Conservation (phyloP, 1,140 invertebrate genomes). For the Drosophila nikananu region DNA sequence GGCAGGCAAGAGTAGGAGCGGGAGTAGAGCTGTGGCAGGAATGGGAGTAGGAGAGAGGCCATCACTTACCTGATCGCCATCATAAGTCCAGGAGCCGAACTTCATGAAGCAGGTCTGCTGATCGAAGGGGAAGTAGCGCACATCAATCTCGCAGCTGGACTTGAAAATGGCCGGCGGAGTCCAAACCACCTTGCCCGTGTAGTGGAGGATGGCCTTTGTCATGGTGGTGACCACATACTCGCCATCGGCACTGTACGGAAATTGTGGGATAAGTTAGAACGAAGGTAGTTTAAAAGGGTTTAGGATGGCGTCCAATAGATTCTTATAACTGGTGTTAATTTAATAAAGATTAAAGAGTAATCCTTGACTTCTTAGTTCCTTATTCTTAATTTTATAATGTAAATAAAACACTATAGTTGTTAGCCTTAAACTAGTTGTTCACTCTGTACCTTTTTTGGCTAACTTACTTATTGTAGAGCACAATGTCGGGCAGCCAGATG, state of each 20-base stretch:
- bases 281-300: too few species aligned
- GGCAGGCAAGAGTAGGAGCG: background rate
- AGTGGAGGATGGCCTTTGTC: conserved; percentile 97
- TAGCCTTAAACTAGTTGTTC: background rate
- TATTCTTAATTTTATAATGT: background rate
- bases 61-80: conserved; percentile 93
- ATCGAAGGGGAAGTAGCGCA: conserved; percentile 98
- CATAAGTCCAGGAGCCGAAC: conserved; percentile 99
- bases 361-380: background rate
- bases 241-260: conserved; percentile 94
- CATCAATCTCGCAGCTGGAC: conserved; percentile 98
- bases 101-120: conserved; percentile 98
- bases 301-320: background rate
- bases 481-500: conserved; percentile 98
- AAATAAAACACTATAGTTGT: background rate
- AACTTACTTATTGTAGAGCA: conserved; percentile 98
- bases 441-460: background rate
- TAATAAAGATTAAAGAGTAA: background rate
- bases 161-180: conserved; percentile 99
- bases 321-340: too few species aligned
- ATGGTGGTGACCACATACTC: conserved; percentile 99
- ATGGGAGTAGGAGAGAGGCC: background rate
- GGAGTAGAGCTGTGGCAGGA: background rate
- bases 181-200: conserved; percentile 95
- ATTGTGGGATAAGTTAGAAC: too few species aligned